phyloP scores from a whole-genome alignment of 37 sponge, comb jelly and placozoan species.

The Hormiphora californensis region DNA sequence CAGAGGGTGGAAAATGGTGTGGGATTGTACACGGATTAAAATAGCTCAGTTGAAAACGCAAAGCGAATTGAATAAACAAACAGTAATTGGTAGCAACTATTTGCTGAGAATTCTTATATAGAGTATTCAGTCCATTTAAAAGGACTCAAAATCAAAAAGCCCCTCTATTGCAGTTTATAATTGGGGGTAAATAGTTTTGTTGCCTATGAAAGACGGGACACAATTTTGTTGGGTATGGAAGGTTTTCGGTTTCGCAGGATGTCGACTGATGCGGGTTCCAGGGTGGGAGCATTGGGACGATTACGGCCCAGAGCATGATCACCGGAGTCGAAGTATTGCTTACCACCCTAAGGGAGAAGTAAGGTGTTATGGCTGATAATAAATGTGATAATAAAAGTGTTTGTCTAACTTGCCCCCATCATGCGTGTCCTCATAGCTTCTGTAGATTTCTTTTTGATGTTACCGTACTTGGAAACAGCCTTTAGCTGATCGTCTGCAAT shows the following conservation, averaged over 20 bases:
- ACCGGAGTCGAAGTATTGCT: conserved; percentile 47
- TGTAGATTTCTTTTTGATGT: conserved; percentile 11
- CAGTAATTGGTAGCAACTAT: background rate
- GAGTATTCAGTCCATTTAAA: background rate
- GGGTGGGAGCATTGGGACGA: background rate
- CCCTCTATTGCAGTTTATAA: background rate
- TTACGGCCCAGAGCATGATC: background rate
- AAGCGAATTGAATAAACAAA: too few relatives aligned
- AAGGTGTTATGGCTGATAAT: background rate
- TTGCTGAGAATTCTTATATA: background rate
- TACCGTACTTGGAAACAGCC: conserved; percentile 23
- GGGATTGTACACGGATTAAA: too few relatives aligned
- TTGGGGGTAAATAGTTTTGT: background rate
- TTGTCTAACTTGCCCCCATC: conserved; percentile 6
- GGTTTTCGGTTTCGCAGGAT: conserved; percentile 16
- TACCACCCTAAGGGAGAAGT: conserved; percentile 39
- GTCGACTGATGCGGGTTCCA: background rate
- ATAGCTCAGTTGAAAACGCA: background rate
- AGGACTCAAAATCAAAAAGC: background rate
- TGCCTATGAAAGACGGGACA: conserved; percentile 32
- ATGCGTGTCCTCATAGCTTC: conserved; percentile 44
- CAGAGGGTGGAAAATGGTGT: too few relatives aligned
- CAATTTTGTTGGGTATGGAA: background rate
- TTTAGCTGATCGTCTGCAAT: conserved; percentile 25
- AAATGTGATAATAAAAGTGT: background rate